Percentiles rank a stretch among this genome's conserved stretches.
Conservation (phyloP, 1,140 invertebrate genomes). For the Lordiphosa collinella region DNA sequence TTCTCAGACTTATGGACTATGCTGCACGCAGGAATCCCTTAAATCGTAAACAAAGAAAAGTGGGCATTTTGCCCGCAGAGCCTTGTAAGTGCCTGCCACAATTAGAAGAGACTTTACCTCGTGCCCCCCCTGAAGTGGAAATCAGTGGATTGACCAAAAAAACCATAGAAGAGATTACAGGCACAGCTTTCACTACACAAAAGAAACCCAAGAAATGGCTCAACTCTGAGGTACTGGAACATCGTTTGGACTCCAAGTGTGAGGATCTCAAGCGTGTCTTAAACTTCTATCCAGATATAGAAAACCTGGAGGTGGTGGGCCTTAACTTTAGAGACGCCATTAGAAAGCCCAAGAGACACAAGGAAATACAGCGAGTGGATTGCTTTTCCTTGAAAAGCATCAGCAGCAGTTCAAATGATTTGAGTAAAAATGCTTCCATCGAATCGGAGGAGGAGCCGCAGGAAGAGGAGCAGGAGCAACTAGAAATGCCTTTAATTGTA, state of each 20-base stretch:
- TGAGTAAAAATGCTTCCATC: neutral
- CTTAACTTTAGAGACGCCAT: neutral
- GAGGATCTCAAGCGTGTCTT: constrained; percentile 47
- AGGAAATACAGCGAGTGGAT: constrained; percentile 13
- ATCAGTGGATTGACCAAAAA: constrained; percentile 39
- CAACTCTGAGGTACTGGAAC: constrained; percentile 34
- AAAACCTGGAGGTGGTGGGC: constrained; percentile 54
- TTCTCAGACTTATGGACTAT: constrained; percentile 53
- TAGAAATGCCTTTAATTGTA: too few species aligned
- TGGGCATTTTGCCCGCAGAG: neutral
- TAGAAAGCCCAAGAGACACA: neutral
- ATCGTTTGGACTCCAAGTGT: constrained; percentile 14
- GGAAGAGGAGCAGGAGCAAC: neutral
- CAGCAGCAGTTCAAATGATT: constrained; percentile 10
- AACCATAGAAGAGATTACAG: constrained; percentile 43
- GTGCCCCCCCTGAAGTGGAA: constrained; percentile 16
- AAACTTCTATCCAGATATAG: constrained; percentile 49
- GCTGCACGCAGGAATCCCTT: constrained; percentile 53
- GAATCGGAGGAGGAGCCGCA: neutral
- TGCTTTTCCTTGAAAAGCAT: constrained; percentile 7
- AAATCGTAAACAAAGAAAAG: too few species aligned
- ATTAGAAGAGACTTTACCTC: constrained; percentile 49
- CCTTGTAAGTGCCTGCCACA: constrained; percentile 6
- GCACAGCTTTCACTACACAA: neutral
- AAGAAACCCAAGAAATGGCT: constrained; percentile 32